Base-by-base conservation (phyloP, 2,113 vertebrate species). In the Istiophorus platypterus region DNA sequence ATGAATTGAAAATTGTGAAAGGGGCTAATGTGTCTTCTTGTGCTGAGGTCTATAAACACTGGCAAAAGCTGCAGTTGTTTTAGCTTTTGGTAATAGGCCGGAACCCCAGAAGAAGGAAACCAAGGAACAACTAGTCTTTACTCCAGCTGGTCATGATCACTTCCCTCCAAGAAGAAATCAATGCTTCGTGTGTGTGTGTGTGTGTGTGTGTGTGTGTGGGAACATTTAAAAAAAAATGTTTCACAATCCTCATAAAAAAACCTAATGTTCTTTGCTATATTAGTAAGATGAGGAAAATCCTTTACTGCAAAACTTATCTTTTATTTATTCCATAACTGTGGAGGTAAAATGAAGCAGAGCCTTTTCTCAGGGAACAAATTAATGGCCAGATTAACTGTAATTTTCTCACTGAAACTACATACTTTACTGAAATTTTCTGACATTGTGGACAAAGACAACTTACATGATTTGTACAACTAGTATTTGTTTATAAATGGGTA, bases 81-180 rank as follows among this genome's bases (percentile, higher is more conserved):
- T 31, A 66, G 41, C 31, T 66, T 72, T 49, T 75, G 75, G 85
- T 71, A 49, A 39, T 34, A 22, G 26, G 54, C 80, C 68, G 73
- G 68, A 72, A 26, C 17, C 18, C 20, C 58, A 71, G 24, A 54
- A 34, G 49, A 31, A 63, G 12, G 62, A 76, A 72, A 80, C 67
- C 72, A 72, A 52, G 63, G 68, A 78, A 85, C 67, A 81, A 85
- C 52, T 66, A 71, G 76, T 27, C 58, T 51, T 11, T 42, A 86
- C 66, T 67, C 76, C 58, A 72, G 57, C 37, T 58, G 69, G 54
- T 72, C 34, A 20, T 9, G 62, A 78, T 86, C 72, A 66, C 47
- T 67, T 76, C 59, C 42, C 41, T 54, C 49, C 10, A 20, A 63
- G 22, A 64, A 27, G 39, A 75, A 63, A 57, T 15, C 2, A 10